Evolutionary conservation across 2,113 vertebrate species (phyloP), one percentile per base, ranked within the genome.

Genomic region (Thalassoma bifasciatum): DNA sequence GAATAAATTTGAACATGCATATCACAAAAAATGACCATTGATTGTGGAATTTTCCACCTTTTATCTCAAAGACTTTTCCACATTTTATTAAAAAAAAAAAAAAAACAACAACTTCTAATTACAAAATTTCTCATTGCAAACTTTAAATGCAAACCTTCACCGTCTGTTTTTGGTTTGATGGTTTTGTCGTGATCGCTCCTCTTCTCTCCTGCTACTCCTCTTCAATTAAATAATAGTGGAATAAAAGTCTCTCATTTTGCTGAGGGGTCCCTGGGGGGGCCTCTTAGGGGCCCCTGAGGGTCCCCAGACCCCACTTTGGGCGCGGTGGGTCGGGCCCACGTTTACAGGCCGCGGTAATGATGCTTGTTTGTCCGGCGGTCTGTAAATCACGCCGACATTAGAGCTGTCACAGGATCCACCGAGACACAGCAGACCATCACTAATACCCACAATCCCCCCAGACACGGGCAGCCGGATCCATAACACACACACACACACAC

Each of bases 381-480:
- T 77, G 85, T 91, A 86, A 91, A 91, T 91, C 90, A 91, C 77
- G 46, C 52, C 59, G 49, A 84, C 81, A 86, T 89, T 86, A 86
- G 81, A 68, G 79, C 66, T 78, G 90, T 78, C 70, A 85, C 63
- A 23, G 26, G 66, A 83, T 51, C 64, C 83, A 61, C 84, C 22
- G 84, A 85, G 82, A 76, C 77, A 69, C 63, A 42, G 77, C 71
- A 74, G 84, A 84, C 56, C 84, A 81, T 81, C 80, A 62, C 69
- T 82, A 81, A 86, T 17, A 36, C 75, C 54, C 19, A 1, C 4
- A 14, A 46, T n/a, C 81, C 65, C 56, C 13, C 50, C 77, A 75
- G 77, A 72, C n/a, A 0, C 60, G 16, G 12, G 21, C 24, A 14
- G 0, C 3, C 1, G 2, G 47, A 75, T 84, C 79, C 12, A 76